Base-by-base conservation (phyloP, 2,113 vertebrate species). In the Hemiscyllium ocellatum region DNA sequence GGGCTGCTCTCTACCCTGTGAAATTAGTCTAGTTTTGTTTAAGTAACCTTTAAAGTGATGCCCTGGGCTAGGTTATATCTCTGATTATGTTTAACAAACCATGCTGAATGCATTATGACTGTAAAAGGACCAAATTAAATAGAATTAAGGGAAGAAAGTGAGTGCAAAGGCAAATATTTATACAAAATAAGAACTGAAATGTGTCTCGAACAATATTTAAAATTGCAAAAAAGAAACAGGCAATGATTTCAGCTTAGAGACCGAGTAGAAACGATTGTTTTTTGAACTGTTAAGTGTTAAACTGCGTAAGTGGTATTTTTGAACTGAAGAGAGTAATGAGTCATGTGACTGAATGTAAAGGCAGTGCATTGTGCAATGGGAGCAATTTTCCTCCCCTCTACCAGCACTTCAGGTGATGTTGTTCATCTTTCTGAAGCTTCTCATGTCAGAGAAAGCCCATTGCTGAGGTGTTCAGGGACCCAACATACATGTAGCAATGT, bases 321-420 rank as follows among this genome's bases (percentile, higher is more conserved):
- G 96, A 96, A 96, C 96, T 97, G 96, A 97, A 97, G 97, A 96
- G 97, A 97, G 97, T 97, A 97, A 97, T 97, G 97, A 97, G 97
- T 98, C 97, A 97, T 96, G 97, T 98, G 97, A 97, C 97, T 97
- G 97, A 97, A 97, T 98, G 97, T 97, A 96, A 96, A 98, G 97
- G 97, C 97, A 97, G 97, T 97, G 97, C 97, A 96, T 96, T 97
- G 98, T 98, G 98, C 98, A 97, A 97, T 97, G 99, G 99, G 98
- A 99, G 99, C 98, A 98, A 98, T 99, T 99, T 98, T 98, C 98
- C 97, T 97, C 98, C 98, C 98, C 97, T 98, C 98, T 98, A 98
- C 98, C 98, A 98, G 98, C 97, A 97, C 98, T 98, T 97, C 98
- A 98, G 98, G 98, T 98, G 98, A 98, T 98, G 98, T 97, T 98